A percentile compares a stretch with the other conserved stretches of the same genome.
Evolutionary conservation across 1,140 invertebrate species (phyloP).

Genomic region (Brachionus manjavacas): DNA sequence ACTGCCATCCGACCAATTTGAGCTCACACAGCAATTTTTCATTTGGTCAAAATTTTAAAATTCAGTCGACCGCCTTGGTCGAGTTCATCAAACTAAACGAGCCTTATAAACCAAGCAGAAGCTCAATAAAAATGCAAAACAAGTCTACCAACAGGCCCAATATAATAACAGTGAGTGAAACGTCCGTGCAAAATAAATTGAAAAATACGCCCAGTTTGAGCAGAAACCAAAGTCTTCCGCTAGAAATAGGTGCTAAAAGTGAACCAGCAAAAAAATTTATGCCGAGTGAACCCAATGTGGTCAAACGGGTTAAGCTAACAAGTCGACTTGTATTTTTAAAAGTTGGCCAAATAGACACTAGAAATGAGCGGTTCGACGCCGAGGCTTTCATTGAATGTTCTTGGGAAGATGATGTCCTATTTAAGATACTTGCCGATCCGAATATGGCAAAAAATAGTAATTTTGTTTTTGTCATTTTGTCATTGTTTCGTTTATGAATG

Average conservation of each 20-base stretch:
- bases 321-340: slow-evolving; percentile 44
- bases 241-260: background rate
- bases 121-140: background rate
- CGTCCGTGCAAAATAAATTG: background rate
- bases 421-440: slow-evolving; percentile 26
- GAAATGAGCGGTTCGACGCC: slow-evolving; percentile 44
- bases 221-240: background rate
- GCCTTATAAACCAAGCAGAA: background rate
- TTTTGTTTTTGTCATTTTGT: background rate
- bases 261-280: background rate
- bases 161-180: background rate
- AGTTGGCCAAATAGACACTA: slow-evolving; percentile 45
- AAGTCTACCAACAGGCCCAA: background rate
- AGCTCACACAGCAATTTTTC: background rate
- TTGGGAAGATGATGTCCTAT: slow-evolving; percentile 43
- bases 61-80: background rate
- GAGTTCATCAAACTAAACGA: slow-evolving; percentile 12
- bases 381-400: slow-evolving; percentile 44
- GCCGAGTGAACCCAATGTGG: background rate
- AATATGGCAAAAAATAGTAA: slow-evolving; percentile 38
- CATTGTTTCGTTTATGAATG: background rate
- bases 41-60: background rate
- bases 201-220: background rate
- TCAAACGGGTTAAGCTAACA: background rate
- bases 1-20: background rate